A percentile compares a stretch with the other conserved stretches of the same genome.
Evolutionary conservation across 23 tunicate genomes (phyloP).

Genomic region (Aplidium turbinatum): DNA sequence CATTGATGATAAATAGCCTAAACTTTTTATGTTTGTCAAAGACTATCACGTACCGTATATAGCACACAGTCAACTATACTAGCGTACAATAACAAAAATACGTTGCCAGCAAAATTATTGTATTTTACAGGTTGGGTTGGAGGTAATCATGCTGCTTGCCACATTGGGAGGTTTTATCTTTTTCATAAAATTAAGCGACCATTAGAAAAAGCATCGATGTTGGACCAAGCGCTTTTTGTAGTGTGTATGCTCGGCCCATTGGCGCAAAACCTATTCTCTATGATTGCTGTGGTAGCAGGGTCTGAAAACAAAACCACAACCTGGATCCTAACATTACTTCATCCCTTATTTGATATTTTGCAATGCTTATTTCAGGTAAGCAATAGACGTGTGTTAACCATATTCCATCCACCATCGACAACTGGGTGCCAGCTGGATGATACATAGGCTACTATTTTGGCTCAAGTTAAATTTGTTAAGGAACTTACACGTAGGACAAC

Average conservation of each 20-base stretch:
- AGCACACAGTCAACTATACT: no score
- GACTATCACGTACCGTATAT: no score
- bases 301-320: constrained; percentile 8
- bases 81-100: no score
- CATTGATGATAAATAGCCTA: no score
- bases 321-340: constrained; percentile 37
- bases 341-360: constrained; percentile 44
- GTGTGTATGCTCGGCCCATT: constrained; percentile 53
- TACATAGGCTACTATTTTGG: no score
- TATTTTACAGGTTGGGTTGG: constrained; percentile 44
- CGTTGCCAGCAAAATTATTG: no score
- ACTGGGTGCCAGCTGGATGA: no score
- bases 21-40: no score
- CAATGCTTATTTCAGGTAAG: constrained; percentile 62
- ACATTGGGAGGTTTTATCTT: constrained; percentile 44
- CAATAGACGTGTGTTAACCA: not conserved
- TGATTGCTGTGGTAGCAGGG: constrained; percentile 53
- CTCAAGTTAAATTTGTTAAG: no score
- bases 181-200: constrained; percentile 41
- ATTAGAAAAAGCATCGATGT: constrained; percentile 24
- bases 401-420: no score
- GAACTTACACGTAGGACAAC: no score
- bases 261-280: constrained; percentile 29
- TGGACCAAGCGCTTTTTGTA: constrained; percentile 54
- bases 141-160: constrained; percentile 50